These are phyloP conservation scores for Aphaenogaster floridana DNA, from an alignment of 1,140 invertebrate species.

Conservation along the genomic window DNA sequence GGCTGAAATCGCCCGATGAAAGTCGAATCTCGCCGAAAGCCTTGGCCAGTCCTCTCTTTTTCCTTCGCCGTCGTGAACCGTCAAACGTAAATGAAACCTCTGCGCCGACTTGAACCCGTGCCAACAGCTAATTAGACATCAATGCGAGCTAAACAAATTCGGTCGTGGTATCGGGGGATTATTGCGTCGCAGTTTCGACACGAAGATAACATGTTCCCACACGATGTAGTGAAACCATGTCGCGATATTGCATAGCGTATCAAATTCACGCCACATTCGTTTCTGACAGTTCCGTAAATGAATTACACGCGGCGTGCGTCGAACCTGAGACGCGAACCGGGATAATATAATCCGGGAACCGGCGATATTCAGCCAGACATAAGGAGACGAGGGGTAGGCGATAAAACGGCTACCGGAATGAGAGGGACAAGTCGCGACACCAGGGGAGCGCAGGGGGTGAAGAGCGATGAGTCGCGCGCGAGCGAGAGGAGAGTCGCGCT, in stretches of 20 bases:
- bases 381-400: constrained; percentile 23
- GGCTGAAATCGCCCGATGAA: constrained; percentile 35
- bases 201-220: background rate
- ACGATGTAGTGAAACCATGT: background rate
- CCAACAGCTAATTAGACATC: constrained; percentile 63
- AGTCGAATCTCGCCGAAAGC: constrained; percentile 43
- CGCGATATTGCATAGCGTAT: background rate
- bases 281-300: constrained; percentile 23
- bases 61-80: constrained; percentile 2
- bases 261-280: background rate
- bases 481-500: constrained; percentile 18
- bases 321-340: constrained; percentile 5
- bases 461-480: constrained; percentile 8
- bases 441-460: background rate
- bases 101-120: constrained; percentile 37
- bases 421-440: constrained; percentile 51
- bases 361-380: constrained; percentile 18
- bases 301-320: constrained; percentile 41
- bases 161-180: constrained; percentile 19
- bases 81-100: constrained; percentile 57
- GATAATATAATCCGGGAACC: background rate
- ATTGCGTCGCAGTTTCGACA: constrained; percentile 17
- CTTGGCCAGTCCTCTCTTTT: background rate
- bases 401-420: constrained; percentile 65
- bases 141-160: constrained; percentile 60